phyloP scores from a whole-genome alignment of 1,140 invertebrate genomes.

The Euwallacea similis region DNA sequence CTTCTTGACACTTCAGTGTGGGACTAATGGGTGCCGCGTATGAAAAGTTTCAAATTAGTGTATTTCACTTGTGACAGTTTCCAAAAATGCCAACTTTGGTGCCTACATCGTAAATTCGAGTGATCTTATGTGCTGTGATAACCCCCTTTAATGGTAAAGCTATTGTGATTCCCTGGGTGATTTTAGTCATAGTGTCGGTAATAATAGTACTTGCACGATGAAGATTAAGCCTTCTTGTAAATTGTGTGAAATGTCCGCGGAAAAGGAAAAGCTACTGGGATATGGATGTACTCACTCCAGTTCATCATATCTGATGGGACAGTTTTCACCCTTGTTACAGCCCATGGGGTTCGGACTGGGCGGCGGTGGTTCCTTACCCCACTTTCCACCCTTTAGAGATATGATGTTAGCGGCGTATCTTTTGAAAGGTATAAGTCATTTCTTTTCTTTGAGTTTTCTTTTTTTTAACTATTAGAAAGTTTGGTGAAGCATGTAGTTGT shows the following conservation, averaged over 20 bases:
- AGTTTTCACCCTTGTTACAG: constrained; percentile 40
- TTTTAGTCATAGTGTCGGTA: too few relatives aligned
- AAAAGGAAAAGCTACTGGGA: constrained; percentile 52
- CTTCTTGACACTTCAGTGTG: too few relatives aligned
- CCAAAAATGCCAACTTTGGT: too few relatives aligned
- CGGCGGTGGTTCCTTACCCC: constrained; percentile 51
- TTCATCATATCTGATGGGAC: constrained; percentile 40
- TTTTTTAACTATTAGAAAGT: too few relatives aligned
- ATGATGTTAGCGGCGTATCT: constrained; percentile 61
- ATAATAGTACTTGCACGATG: not conserved
- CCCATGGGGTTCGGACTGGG: constrained; percentile 52
- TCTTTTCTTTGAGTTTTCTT: too few relatives aligned
- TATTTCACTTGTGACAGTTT: too few relatives aligned
- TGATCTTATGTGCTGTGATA: constrained; percentile 3
- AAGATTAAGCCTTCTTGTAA: constrained; percentile 49
- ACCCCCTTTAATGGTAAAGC: not conserved
- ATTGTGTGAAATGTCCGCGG: constrained; percentile 55
- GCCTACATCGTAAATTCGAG: not conserved
- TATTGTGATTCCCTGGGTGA: too few relatives aligned
- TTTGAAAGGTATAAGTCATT: constrained; percentile 52
- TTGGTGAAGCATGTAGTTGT: too few relatives aligned
- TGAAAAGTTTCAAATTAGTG: too few relatives aligned
- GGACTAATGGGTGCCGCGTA: too few relatives aligned
- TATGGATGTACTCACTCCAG: constrained; percentile 53
- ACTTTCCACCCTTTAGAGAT: constrained; percentile 57